A percentile compares a stretch with the other conserved stretches of the same genome.
phyloP scores from a whole-genome alignment of 2,888 invertebrate genomes.

The Celastrina argiolus region DNA sequence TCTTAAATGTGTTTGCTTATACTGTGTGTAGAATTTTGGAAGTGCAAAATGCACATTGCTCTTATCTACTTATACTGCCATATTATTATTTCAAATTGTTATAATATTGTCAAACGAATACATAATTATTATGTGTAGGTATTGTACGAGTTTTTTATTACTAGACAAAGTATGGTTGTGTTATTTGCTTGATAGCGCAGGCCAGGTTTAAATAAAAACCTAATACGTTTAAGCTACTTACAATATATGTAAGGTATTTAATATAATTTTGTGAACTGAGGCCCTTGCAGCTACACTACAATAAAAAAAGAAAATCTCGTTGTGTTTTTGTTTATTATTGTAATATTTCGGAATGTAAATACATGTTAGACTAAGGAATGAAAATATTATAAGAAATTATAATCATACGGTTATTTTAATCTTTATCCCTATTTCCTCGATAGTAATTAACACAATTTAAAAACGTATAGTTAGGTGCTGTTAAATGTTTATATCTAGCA shows the following conservation, averaged over 20 bases:
- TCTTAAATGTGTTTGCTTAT: background rate
- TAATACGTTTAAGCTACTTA: background rate
- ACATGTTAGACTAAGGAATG: constrained; percentile 65
- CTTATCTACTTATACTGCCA: background rate
- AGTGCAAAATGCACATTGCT: background rate
- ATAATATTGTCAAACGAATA: background rate
- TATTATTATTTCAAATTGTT: background rate
- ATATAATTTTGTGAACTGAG: constrained; percentile 37
- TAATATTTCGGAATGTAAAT: constrained; percentile 70
- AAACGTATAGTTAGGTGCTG: too few species aligned
- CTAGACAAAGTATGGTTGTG: background rate
- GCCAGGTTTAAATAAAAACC: background rate
- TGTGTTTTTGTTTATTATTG: constrained; percentile 68
- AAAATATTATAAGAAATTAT: constrained; percentile 75
- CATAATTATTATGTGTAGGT: background rate
- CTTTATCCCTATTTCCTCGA: constrained; percentile 19
- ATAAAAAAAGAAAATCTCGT: constrained; percentile 58
- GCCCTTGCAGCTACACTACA: constrained; percentile 40
- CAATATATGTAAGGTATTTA: too few species aligned
- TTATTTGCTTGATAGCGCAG: background rate
- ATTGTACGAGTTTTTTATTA: background rate
- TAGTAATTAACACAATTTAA: too few species aligned
- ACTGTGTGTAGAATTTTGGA: background rate
- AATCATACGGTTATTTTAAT: constrained; percentile 56
- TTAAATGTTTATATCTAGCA: too few species aligned